Percentiles rank a stretch among this genome's conserved stretches.
Conservation (phyloP, 2,888 invertebrate genomes). For the Nephrotoma flavescens region DNA sequence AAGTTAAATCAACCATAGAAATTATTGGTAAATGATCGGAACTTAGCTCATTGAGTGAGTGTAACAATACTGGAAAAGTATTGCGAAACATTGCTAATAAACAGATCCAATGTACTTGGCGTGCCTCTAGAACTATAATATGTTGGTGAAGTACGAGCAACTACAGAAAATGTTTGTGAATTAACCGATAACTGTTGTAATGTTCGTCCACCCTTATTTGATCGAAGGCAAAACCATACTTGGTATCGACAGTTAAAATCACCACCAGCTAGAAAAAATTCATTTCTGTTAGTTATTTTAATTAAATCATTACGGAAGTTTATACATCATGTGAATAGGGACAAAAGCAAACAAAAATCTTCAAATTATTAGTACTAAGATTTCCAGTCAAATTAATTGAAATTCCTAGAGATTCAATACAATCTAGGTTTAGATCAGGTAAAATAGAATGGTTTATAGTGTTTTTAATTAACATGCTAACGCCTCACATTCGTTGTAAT, state of each 20-base stretch:
- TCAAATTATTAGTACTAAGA: not conserved
- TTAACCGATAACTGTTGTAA: not conserved
- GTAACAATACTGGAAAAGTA: no score
- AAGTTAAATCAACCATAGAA: not conserved
- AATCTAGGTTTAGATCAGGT: not conserved
- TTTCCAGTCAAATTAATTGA: no score
- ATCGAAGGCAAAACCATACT: not conserved
- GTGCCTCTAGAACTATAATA: no score
- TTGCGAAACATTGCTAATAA: no score
- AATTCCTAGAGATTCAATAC: no score
- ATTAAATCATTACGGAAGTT: not conserved
- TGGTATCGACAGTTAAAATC: not conserved
- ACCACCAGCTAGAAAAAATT: not conserved
- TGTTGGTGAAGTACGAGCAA: no score
- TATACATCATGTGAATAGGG: not conserved
- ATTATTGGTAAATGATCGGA: not conserved
- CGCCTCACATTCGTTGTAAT: no score
- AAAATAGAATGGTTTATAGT: no score
- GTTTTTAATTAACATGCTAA: no score
- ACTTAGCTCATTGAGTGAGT: no score
- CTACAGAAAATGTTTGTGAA: not conserved
- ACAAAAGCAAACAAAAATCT: not conserved
- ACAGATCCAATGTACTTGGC: no score
- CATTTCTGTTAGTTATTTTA: not conserved
- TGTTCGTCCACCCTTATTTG: not conserved